These are phyloP conservation scores for Molothrus aeneus DNA, from an alignment of 2,797 vertebrate genomes.

Conservation along the genomic window DNA sequence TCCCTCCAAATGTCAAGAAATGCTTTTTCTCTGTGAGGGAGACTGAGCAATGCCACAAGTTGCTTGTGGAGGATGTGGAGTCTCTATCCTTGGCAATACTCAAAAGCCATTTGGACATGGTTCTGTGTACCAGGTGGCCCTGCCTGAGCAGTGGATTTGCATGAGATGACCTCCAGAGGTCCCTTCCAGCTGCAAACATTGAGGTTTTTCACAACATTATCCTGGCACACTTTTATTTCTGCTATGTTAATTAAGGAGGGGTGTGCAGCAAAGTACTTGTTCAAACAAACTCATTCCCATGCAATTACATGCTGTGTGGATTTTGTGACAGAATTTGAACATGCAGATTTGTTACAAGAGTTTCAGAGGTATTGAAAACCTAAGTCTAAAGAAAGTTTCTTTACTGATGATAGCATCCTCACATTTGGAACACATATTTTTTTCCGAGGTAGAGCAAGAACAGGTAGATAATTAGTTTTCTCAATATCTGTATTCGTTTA, in stretches of 20 bases:
- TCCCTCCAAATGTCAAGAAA: neutral
- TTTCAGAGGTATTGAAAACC: neutral
- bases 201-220: neutral
- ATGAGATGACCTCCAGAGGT: neutral
- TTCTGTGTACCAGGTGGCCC: neutral
- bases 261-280: neutral
- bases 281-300: neutral
- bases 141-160: neutral
- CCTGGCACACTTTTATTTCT: neutral
- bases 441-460: neutral
- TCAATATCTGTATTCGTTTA: neutral
- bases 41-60: neutral
- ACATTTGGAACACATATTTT: neutral
- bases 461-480: neutral
- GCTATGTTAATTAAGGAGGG: neutral
- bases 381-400: neutral
- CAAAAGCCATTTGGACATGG: accelerated
- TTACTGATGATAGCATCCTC: neutral
- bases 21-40: neutral
- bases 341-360: neutral
- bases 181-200: neutral
- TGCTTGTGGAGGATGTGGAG: neutral
- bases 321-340: neutral
- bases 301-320: neutral
- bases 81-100: neutral